phyloP scores from a whole-genome alignment of 2,888 invertebrate species.

The Nymphalis c-album region DNA sequence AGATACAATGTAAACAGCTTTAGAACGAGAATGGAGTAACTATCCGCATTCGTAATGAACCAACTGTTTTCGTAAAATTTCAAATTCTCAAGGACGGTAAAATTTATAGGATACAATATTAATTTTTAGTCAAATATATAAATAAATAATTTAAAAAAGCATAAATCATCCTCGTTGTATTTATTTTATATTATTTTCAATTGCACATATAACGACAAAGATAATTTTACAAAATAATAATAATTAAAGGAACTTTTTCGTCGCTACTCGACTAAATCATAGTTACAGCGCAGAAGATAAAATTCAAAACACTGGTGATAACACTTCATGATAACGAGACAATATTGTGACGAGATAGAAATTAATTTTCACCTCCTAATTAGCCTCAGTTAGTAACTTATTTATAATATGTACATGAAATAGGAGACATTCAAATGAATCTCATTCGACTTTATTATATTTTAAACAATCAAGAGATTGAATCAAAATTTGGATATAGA shows the following conservation, averaged over 20 bases:
- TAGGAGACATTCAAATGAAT: neutral
- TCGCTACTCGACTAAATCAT: no score
- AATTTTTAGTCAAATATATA: neutral
- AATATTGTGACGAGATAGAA: neutral
- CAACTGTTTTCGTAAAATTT: slow-evolving; percentile 2
- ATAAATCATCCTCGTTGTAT: no score
- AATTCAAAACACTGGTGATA: neutral
- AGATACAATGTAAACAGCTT: slow-evolving; percentile 8
- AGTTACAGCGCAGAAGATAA: neutral
- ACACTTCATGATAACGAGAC: slow-evolving; percentile 6
- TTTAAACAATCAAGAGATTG: no score
- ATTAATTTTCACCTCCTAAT: slow-evolving; percentile 6
- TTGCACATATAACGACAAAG: no score
- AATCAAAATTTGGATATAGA: no score
- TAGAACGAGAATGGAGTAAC: slow-evolving; percentile 2
- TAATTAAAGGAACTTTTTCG: no score
- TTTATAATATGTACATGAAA: neutral
- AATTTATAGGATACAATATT: neutral
- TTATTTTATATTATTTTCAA: no score
- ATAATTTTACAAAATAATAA: no score
- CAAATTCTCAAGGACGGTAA: neutral
- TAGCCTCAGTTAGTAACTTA: neutral
- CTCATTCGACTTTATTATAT: neutral
- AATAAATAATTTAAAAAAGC: no score
- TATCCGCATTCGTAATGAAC: neutral